phyloP scores from a whole-genome alignment of 2,113 vertebrate genomes.

The Eubucco bourcierii region DNA sequence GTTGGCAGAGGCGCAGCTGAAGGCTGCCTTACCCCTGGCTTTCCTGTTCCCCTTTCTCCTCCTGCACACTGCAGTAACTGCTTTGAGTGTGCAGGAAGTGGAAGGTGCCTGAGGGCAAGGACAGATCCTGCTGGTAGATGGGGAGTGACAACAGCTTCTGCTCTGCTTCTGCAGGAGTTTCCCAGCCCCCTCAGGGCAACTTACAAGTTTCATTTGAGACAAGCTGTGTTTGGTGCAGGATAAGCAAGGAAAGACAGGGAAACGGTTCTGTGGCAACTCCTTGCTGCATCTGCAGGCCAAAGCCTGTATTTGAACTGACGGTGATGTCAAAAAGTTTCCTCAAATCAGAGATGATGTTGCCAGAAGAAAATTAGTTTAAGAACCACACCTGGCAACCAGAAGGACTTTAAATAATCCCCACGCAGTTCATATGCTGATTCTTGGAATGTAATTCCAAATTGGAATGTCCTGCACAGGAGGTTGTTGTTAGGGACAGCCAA shows the following conservation, averaged over 20 bases:
- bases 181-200: fast-evolving
- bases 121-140: not conserved
- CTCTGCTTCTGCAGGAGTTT: not conserved
- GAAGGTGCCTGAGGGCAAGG: not conserved
- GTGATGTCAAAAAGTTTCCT: fast-evolving
- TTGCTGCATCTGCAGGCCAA: fast-evolving
- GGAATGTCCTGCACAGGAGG: fast-evolving
- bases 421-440: fast-evolving
- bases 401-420: not conserved
- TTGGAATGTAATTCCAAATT: not conserved
- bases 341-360: fast-evolving
- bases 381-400: not conserved
- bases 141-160: not conserved
- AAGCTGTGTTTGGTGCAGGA: not conserved
- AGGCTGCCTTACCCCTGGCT: not conserved
- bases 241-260: fast-evolving
- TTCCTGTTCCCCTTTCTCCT: not conserved
- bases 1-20: not conserved
- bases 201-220: not conserved
- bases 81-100: fast-evolving
- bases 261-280: not conserved
- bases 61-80: fast-evolving
- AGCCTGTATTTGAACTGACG: fast-evolving
- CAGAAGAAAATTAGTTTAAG: not conserved
- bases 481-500: not conserved